Percentiles rank a stretch among this genome's conserved stretches.
phyloP scores from a whole-genome alignment of 1,140 invertebrate species.

The Gryon sp. region DNA sequence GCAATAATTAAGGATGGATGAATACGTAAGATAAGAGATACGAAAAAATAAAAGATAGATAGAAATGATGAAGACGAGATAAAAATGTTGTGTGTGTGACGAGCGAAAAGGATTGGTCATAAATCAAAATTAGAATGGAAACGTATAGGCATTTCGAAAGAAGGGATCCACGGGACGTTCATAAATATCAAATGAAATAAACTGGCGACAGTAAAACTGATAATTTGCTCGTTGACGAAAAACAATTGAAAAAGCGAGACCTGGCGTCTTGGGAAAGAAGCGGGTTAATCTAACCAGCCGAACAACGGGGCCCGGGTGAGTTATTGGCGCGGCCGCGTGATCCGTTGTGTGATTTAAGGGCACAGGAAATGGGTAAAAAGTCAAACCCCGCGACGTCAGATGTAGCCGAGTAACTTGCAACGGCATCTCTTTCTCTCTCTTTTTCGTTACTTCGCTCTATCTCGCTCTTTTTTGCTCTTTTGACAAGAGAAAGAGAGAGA shows the following conservation, averaged over 20 bases:
- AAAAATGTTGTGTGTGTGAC: constrained; percentile 16
- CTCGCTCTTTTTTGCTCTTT: too few relatives aligned
- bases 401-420: constrained; percentile 31
- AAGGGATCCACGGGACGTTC: constrained; percentile 1
- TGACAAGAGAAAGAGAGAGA: too few relatives aligned
- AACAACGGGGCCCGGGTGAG: too few relatives aligned
- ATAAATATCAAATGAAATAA: constrained; percentile 46
- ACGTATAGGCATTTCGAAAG: not conserved
- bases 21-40: not conserved
- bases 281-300: constrained; percentile 34
- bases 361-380: constrained; percentile 57
- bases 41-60: not conserved
- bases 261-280: constrained; percentile 31
- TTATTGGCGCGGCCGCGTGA: constrained; percentile 43
- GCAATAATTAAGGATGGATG: too few relatives aligned
- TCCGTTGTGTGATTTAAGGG: constrained; percentile 53
- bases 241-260: constrained; percentile 53
- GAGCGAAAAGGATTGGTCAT: constrained; percentile 13
- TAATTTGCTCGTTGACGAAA: constrained; percentile 58
- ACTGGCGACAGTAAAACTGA: constrained; percentile 48
- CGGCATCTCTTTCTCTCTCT: constrained; percentile 18
- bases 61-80: not conserved
- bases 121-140: constrained; percentile 57
- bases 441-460: too few relatives aligned
- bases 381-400: constrained; percentile 23